Evolutionary conservation across 2,113 vertebrate species (phyloP).

Genomic region (Henicopernis longicauda): DNA sequence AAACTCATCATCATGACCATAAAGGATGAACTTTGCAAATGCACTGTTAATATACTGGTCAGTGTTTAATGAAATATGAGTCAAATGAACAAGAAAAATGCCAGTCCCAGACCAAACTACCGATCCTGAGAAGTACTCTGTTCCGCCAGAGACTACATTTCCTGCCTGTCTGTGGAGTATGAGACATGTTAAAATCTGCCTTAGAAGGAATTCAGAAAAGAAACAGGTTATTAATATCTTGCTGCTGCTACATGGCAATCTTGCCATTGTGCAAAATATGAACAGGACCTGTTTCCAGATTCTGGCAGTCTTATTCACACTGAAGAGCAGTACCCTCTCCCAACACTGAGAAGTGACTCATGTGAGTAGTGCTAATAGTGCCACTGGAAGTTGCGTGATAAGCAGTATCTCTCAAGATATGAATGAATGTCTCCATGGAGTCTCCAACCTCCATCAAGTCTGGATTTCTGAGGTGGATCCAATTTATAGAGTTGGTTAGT

Average conservation of each 20-base stretch:
- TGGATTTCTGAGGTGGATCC: neutral
- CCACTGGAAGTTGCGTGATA: neutral
- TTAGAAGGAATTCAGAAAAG: neutral
- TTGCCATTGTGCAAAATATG: neutral
- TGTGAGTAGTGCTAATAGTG: neutral
- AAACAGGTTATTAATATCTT: neutral
- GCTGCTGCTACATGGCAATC: neutral
- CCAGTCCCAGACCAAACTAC: neutral
- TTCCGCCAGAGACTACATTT: neutral
- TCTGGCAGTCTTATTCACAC: neutral
- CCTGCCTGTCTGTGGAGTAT: neutral
- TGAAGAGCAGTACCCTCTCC: neutral
- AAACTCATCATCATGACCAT: neutral
- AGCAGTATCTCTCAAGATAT: neutral
- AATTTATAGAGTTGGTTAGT: neutral
- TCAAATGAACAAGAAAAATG: neutral
- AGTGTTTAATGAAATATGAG: neutral
- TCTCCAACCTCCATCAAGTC: neutral
- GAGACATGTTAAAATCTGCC: neutral
- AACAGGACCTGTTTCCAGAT: neutral
- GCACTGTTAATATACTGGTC: neutral
- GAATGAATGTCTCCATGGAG: neutral
- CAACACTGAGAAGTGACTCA: neutral
- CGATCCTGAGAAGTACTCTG: neutral
- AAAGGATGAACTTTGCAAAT: neutral